Evolutionary conservation across 2,888 invertebrate species (phyloP), one percentile per base, ranked within the genome.

Genomic region (Emmelina monodactyla): DNA sequence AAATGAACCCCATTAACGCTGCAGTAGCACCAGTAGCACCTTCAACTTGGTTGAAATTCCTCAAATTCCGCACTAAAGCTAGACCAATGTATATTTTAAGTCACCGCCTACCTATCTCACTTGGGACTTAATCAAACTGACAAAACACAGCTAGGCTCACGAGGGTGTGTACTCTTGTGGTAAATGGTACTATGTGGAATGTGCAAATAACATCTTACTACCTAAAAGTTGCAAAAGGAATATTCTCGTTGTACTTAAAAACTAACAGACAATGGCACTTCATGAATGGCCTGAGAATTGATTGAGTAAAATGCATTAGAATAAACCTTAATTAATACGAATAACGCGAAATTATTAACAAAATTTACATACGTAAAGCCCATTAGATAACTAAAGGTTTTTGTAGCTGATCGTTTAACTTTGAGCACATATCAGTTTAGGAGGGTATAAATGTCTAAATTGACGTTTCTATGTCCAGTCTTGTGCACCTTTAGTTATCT

Each of bases 261-360:
- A 72, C 76, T 76, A 49, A 60, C 62, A 73, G 66, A 71, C 70
- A 70, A 79, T 79, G 79, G 79, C 79, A 79, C 79, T 72, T 68
- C 56, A 61, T 68, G 68, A 73, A 79, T 79, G 79, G 79, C 79
- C 78, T 76, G 76, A 75, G 71, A 78, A 75, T 78, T 66, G 73
- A 64, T 66, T 70, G 70, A 72, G 71, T 78, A 78, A 78, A 78
- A 79, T 78, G 76, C 75, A 78, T 72, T 68, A 76, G 62, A 76
- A 61, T 63, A 63, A 62, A 60, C 50, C 68, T 66, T 66, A 66
- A 45, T 63, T 51, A 58, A 46, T 49, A 56, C 60, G 55, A 50
- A 57, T 63, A 66, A 70, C 64, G 65, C 68, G 63, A 55, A 45
- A 57, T 52, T 58, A 62, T 62, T 54, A 62, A 63, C 65, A 62